Evolutionary conservation across 2,888 invertebrate genomes (phyloP).

Genomic region (Andrena minutula): DNA sequence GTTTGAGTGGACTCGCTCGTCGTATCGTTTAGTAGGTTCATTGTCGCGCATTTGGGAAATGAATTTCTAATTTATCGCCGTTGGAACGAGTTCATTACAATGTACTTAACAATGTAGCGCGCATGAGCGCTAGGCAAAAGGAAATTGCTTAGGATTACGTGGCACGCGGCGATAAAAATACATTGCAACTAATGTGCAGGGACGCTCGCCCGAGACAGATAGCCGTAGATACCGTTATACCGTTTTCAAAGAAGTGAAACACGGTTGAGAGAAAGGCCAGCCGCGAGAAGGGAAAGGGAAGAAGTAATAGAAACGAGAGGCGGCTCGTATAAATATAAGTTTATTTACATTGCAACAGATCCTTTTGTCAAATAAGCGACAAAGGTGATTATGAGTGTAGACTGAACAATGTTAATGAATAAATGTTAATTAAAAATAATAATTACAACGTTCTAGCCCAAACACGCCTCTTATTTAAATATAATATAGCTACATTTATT

Average conservation of each 20-base stretch:
- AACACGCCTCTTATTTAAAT: slow-evolving; percentile 74
- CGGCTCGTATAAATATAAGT: slow-evolving; percentile 84
- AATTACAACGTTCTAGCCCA: slow-evolving; percentile 81
- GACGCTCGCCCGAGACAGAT: slow-evolving; percentile 2
- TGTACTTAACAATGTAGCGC: slow-evolving; percentile 45
- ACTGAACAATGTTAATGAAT: slow-evolving; percentile 78
- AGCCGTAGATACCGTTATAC: slow-evolving; percentile 4
- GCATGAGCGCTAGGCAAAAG: slow-evolving; percentile 62
- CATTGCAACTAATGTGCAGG: slow-evolving; percentile 40
- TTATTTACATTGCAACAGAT: slow-evolving; percentile 85
- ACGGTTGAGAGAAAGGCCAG: neutral
- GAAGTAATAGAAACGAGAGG: slow-evolving; percentile 6
- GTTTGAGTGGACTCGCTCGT: no score
- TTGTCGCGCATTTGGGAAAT: neutral
- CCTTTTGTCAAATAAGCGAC: slow-evolving; percentile 80
- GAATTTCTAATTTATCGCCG: slow-evolving; percentile 35
- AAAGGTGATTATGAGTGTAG: slow-evolving; percentile 81
- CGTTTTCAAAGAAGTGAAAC: neutral
- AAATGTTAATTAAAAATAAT: slow-evolving; percentile 81
- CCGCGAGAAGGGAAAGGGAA: neutral
- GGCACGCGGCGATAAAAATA: slow-evolving; percentile 66
- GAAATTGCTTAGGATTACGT: slow-evolving; percentile 65
- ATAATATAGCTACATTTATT: slow-evolving; percentile 69
- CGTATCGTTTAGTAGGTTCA: neutral
- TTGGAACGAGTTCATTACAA: slow-evolving; percentile 44